A percentile compares a stretch with the other conserved stretches of the same genome.
phyloP scores from a whole-genome alignment of 2,888 invertebrate genomes.

The Unio pictorum region DNA sequence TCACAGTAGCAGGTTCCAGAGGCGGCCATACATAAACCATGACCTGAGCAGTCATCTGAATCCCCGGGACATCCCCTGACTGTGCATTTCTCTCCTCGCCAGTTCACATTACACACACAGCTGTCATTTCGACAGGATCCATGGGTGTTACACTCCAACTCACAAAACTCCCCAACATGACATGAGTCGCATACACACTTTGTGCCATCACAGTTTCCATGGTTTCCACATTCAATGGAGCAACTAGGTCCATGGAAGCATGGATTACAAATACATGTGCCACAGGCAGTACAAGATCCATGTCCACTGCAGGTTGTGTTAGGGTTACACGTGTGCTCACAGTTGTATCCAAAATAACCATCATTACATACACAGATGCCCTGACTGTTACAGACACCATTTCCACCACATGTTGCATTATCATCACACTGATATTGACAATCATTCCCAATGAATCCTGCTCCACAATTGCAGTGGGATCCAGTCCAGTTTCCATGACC shows the following conservation, averaged over 20 bases:
- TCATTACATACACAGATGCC: slow-evolving; percentile 49
- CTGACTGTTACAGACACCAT: slow-evolving; percentile 40
- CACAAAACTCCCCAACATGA: slow-evolving; percentile 48
- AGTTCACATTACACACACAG: slow-evolving; percentile 45
- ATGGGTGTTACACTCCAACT: slow-evolving; percentile 49
- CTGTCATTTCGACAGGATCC: slow-evolving; percentile 32
- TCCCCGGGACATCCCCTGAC: slow-evolving; percentile 46
- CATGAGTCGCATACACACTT: slow-evolving; percentile 52
- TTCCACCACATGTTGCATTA: slow-evolving; percentile 30
- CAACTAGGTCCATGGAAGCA: slow-evolving; percentile 54
- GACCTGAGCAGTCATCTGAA: slow-evolving; percentile 42
- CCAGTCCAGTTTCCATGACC: slow-evolving; percentile 37
- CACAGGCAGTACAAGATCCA: slow-evolving; percentile 48
- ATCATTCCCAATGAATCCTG: slow-evolving; percentile 44
- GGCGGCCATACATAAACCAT: slow-evolving; percentile 53
- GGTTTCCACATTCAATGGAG: slow-evolving; percentile 39
- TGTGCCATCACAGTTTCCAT: slow-evolving; percentile 41
- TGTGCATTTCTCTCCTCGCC: slow-evolving; percentile 51
- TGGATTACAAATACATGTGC: slow-evolving; percentile 51
- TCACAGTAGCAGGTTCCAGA: slow-evolving; percentile 49
- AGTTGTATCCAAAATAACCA: slow-evolving; percentile 48
- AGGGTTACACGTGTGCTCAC: slow-evolving; percentile 44
- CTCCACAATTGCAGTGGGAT: slow-evolving; percentile 36
- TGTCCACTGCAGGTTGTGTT: slow-evolving; percentile 42
- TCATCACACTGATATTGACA: slow-evolving; percentile 49